Conservation (phyloP, 1,140 invertebrate genomes). For the Sycophila sp. region DNA sequence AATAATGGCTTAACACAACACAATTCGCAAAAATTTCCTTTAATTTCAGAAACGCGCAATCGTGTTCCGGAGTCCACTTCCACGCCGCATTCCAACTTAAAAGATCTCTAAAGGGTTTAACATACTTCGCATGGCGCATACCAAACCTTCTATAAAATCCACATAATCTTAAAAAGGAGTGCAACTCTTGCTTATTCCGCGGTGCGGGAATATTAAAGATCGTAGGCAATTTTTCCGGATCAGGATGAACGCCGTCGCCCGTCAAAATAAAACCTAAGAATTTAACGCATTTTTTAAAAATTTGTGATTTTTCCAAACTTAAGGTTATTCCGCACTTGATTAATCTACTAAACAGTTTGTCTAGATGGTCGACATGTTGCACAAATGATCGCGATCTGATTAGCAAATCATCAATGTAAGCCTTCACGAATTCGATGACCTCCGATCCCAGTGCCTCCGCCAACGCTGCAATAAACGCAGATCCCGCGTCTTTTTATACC, state of each 20-base stretch:
- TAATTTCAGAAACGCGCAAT: constrained; percentile 15
- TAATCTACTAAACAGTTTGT: constrained; percentile 26
- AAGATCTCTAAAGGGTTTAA: constrained; percentile 38
- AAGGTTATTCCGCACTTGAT: constrained; percentile 38
- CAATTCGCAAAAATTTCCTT: constrained; percentile 36
- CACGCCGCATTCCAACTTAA: constrained; percentile 32
- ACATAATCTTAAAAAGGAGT: constrained; percentile 37
- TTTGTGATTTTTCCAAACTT: constrained; percentile 37
- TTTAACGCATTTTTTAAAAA: constrained; percentile 20
- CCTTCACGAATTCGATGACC: neutral
- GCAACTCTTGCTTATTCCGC: constrained; percentile 36
- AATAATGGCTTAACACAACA: constrained; percentile 12
- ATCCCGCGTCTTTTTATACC: no score
- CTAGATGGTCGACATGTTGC: constrained; percentile 15
- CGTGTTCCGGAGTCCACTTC: constrained; percentile 37
- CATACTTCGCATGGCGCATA: constrained; percentile 19
- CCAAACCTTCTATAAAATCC: constrained; percentile 39
- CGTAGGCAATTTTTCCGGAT: constrained; percentile 1
- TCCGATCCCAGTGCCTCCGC: neutral
- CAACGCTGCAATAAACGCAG: constrained; percentile 43
- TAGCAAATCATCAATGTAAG: constrained; percentile 41
- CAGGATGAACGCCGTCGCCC: constrained; percentile 18
- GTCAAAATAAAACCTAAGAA: constrained; percentile 41
- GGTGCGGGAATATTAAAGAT: constrained; percentile 36
- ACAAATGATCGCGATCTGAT: constrained; percentile 27